These are phyloP conservation scores for Leptopilina clavipes DNA, from an alignment of 1,140 invertebrate species.

Conservation along the genomic window DNA sequence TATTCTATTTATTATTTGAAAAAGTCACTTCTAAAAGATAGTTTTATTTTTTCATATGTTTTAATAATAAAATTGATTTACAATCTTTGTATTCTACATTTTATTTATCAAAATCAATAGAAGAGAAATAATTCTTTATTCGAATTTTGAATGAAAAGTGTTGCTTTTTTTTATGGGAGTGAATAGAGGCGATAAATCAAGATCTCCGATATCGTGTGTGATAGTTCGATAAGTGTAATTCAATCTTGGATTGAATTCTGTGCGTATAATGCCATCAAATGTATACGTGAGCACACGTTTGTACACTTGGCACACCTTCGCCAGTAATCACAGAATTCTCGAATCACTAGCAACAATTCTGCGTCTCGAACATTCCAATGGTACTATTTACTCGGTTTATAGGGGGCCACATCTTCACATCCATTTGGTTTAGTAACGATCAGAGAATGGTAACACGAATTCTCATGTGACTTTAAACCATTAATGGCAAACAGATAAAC, in stretches of 20 bases:
- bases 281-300: constrained; percentile 29
- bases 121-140: too few relatives aligned
- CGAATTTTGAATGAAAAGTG: too few relatives aligned
- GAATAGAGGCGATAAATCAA: constrained; percentile 60
- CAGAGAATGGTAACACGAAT: background rate
- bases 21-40: too few relatives aligned
- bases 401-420: background rate
- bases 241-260: constrained; percentile 59
- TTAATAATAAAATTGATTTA: too few relatives aligned
- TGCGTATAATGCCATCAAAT: constrained; percentile 53
- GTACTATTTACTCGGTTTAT: constrained; percentile 44
- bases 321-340: constrained; percentile 49
- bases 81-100: too few relatives aligned
- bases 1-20: too few relatives aligned
- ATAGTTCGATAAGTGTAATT: constrained; percentile 65
- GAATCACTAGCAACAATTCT: constrained; percentile 49
- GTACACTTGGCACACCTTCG: constrained; percentile 40
- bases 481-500: background rate
- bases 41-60: too few relatives aligned
- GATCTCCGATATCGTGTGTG: constrained; percentile 52
- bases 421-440: constrained; percentile 22
- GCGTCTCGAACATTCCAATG: constrained; percentile 46
- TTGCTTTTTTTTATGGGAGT: constrained; percentile 37
- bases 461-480: constrained; percentile 3
- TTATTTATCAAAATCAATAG: too few relatives aligned